Base-by-base conservation (phyloP, 23 tunicate genomes). In the Pegea sp. region DNA sequence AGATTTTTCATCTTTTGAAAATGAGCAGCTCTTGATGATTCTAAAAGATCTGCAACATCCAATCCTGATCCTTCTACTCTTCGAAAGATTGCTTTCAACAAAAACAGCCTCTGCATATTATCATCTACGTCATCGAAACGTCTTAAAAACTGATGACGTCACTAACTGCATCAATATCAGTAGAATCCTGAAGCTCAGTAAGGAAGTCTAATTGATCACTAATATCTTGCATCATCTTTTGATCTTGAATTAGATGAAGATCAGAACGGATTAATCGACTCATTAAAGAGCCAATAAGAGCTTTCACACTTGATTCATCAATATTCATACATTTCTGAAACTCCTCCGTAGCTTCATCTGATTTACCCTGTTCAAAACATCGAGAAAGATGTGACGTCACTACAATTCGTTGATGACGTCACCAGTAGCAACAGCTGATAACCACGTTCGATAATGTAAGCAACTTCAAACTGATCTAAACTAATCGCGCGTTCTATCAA, bases 361-460 rank as follows among this genome's bases (percentile, higher is more conserved):
- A 44, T 30, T 79, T 70, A 2, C 73, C 72, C 93, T 78, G 44
- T n/a, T n/a, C n/a, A n/a, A 38, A 38, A 38, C 46, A 11, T 38
- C 16, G 46, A 38, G 46, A 8, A 38, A 8, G 16, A 38, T 8
- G 11, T 8, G 16, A 38, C 16, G 11, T 38, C 11, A 38, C 11
- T 38, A 38, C 16, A 38, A 38, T 38, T 8, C 46, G 16, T 38
- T 11, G 16, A 38, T 38, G 11, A 16, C 16, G 46, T 54, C 52
- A 72, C 81, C 80, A 66, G 70, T 6, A 72, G 65, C 43, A 81
- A 70, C 22, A 69, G 51, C 61, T 78, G 92, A 31, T 72, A 65
- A 26, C 67, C 92, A 18, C 70, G 64, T 43, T 78, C 92, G 44
- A 61, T 58, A 7, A 62, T 53, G 48, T 58, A 78, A 19, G 53